These are phyloP conservation scores for Nannoperca australis DNA, from an alignment of 2,797 vertebrate species.

Conservation along the genomic window DNA sequence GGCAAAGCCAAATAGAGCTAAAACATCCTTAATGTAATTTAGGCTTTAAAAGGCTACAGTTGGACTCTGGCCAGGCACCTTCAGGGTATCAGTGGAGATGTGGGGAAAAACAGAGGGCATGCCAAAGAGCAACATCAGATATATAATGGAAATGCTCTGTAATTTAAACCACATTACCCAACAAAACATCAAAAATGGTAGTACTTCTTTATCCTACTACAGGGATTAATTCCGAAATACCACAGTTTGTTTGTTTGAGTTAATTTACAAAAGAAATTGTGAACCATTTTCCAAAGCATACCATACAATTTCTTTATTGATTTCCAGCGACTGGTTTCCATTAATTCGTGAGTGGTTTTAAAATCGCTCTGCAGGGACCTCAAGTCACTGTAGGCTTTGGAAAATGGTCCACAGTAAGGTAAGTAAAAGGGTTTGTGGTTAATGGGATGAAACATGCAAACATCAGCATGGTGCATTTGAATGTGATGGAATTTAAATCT, in stretches of 20 bases:
- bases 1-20: constrained; percentile 19
- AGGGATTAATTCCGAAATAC: constrained; percentile 2
- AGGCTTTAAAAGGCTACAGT: constrained; percentile 9
- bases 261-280: constrained; percentile 2
- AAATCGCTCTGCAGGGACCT: constrained; percentile 6
- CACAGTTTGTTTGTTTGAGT: constrained; percentile 7
- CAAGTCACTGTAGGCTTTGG: not conserved
- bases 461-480: not conserved
- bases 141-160: constrained; percentile 1
- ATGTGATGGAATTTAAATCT: not conserved
- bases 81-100: constrained; percentile 13
- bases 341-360: constrained; percentile 19
- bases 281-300: constrained; percentile 2
- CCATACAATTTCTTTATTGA: not conserved
- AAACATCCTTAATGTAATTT: constrained; percentile 39
- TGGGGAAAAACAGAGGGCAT: not conserved
- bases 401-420: constrained; percentile 21
- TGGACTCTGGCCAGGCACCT: constrained; percentile 21
- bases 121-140: constrained; percentile 11
- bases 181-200: not conserved
- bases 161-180: constrained; percentile 10
- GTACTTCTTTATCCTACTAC: not conserved
- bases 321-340: constrained; percentile 16
- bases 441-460: constrained; percentile 18
- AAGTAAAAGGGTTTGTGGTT: constrained; percentile 6